Conservation (phyloP, 2,888 invertebrate genomes). For the Dioctria rufipes region DNA sequence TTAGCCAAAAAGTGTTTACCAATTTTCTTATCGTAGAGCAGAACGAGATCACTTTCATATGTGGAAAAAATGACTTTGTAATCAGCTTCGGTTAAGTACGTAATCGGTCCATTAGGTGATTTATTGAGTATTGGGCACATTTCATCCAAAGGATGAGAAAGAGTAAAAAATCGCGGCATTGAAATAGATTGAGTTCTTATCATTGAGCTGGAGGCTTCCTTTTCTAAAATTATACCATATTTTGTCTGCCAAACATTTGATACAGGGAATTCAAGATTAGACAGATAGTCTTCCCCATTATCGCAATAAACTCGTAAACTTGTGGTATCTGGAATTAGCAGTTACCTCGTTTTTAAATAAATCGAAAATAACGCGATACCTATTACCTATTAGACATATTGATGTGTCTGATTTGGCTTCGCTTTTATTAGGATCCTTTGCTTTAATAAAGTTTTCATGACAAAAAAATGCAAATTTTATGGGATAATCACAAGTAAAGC, state of each 20-base stretch:
- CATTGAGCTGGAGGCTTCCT: conserved; percentile 72
- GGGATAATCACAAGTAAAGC: conserved; percentile 87
- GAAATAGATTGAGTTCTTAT: conserved; percentile 70
- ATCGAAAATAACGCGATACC: not conserved
- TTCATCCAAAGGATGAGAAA: conserved; percentile 93
- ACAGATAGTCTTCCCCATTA: conserved; percentile 87
- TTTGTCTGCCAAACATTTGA: conserved; percentile 88
- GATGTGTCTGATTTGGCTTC: conserved; percentile 16
- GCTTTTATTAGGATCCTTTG: conserved; percentile 37
- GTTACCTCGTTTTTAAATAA: not conserved
- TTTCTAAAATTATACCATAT: conserved; percentile 89
- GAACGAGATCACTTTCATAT: conserved; percentile 84
- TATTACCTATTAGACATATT: conserved; percentile 67
- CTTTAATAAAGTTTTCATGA: conserved; percentile 74
- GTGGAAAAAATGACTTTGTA: conserved; percentile 81
- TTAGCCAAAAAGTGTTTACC: conserved; percentile 88
- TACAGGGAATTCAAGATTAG: conserved; percentile 86
- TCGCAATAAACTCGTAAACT: conserved; percentile 84
- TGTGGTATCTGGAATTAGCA: conserved; percentile 74
- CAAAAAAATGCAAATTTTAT: conserved; percentile 88
- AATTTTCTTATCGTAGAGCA: conserved; percentile 84
- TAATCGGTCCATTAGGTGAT: conserved; percentile 74
- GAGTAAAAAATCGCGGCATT: conserved; percentile 86
- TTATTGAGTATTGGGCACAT: conserved; percentile 87
- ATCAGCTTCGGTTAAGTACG: conserved; percentile 78